Evolutionary conservation across 2,888 invertebrate species (phyloP).

Genomic region (Clostera curtula): DNA sequence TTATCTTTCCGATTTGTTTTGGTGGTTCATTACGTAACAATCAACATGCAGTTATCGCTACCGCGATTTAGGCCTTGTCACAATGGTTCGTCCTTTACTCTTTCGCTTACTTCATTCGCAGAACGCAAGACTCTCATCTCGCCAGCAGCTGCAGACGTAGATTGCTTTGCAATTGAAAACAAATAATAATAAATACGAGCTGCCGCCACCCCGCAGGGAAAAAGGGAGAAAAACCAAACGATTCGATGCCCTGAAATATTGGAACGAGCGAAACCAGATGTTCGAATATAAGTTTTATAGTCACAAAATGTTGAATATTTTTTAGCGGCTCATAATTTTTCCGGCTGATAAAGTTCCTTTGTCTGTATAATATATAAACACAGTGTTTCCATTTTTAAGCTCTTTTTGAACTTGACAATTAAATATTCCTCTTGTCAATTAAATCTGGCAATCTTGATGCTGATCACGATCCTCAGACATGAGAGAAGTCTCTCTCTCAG

Average conservation of each 20-base stretch:
- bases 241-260: constrained; percentile 43
- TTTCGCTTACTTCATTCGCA: constrained; percentile 8
- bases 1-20: no score
- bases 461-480: no score
- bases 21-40: no score
- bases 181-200: constrained; percentile 68
- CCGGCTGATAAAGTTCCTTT: constrained; percentile 12
- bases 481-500: no score
- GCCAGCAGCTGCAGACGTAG: constrained; percentile 59
- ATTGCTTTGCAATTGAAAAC: constrained; percentile 73
- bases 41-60: constrained; percentile 6
- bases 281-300: constrained; percentile 49
- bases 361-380: no score
- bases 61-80: constrained; percentile 2
- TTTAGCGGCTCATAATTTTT: constrained; percentile 14
- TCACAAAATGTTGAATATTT: constrained; percentile 30
- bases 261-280: constrained; percentile 45
- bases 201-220: constrained; percentile 52
- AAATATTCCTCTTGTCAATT: no score
- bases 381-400: no score
- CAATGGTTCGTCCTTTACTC: constrained; percentile 5
- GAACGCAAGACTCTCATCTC: constrained; percentile 32
- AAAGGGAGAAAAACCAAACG: constrained; percentile 50
- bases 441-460: no score
- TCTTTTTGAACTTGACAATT: no score